Percentiles rank a stretch among this genome's conserved stretches.
These are phyloP conservation scores for Phalera bucephala DNA, from an alignment of 2,888 invertebrate genomes.

Conservation along the genomic window DNA sequence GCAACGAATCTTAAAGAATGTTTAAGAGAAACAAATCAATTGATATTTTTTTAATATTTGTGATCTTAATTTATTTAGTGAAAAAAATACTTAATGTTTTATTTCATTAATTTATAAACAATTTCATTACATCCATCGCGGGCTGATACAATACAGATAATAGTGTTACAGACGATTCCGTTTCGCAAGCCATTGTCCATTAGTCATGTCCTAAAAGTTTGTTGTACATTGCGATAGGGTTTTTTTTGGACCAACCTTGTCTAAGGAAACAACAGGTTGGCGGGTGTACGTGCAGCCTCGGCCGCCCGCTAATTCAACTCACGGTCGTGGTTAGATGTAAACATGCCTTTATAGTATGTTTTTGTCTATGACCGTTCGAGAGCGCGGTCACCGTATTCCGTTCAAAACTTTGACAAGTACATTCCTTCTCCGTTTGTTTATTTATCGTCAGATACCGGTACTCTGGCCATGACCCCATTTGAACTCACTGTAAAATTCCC, in stretches of 20 bases:
- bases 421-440: no score
- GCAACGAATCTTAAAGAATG: no score
- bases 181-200: conserved; percentile 68
- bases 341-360: conserved; percentile 51
- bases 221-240: conserved; percentile 54
- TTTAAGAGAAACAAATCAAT: background rate
- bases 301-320: conserved; percentile 61
- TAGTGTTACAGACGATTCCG: conserved; percentile 33
- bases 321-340: conserved; percentile 60
- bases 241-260: conserved; percentile 65
- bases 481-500: conserved; percentile 11
- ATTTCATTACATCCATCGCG: conserved; percentile 15
- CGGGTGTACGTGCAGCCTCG: conserved; percentile 70
- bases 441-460: no score
- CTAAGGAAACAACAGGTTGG: conserved; percentile 48
- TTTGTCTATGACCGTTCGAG: conserved; percentile 31
- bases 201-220: conserved; percentile 72
- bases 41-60: background rate
- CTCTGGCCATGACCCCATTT: conserved; percentile 15
- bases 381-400: conserved; percentile 6
- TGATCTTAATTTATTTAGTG: background rate
- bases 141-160: conserved; percentile 31
- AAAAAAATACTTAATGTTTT: background rate
- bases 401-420: no score
- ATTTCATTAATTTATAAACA: background rate